Evolutionary conservation across 2,888 invertebrate genomes (phyloP), one percentile per base, ranked within the genome.

Genomic region (Dolichopus griseipennis): DNA sequence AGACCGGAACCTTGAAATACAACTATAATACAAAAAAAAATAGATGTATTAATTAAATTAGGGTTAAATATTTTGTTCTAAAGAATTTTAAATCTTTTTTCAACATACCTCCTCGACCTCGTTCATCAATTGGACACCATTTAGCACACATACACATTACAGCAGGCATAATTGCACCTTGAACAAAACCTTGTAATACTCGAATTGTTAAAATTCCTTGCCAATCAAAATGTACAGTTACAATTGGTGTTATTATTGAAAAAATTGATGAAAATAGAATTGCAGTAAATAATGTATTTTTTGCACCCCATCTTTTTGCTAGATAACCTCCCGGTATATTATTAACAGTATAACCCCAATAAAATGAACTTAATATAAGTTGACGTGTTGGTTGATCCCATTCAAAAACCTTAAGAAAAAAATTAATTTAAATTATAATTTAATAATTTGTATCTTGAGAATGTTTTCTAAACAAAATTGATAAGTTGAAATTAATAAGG

Each of bases 331-430:
- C 87, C 0, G 88, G 86, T 22, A 89, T 79, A 73, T 85, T 83
- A 70, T 85, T 84, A 21, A 89, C 70, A 7, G 90, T 83, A 76
- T 92, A 91, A 1, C 91, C 91, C 90, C 90, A 90, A 77, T 90
- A 91, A 80, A 91, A 91, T 0, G 91, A 88, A 1, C 90, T 90
- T 5, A 90, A 79, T 33, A 91, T 84, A 68, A 86, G 79, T 0
- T 85, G 82, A 67, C 84, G 84, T 41, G 85, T 83, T 68, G 80
- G 77, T 72, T 84, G 80, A 68, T 81, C 85, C 87, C 83, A 73
- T 76, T 82, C 73, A 69, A 75, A 79, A 69, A 76, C 78, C 80
- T 81, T 10, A 73, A 72, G 34, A 6, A 67, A 68, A 66, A 70
- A 66, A 43, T 27, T 15, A 9, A 65, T 9, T 2, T 15, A 10